Base-by-base conservation (phyloP, 2,888 invertebrate genomes). In the Isoperla grammatica region DNA sequence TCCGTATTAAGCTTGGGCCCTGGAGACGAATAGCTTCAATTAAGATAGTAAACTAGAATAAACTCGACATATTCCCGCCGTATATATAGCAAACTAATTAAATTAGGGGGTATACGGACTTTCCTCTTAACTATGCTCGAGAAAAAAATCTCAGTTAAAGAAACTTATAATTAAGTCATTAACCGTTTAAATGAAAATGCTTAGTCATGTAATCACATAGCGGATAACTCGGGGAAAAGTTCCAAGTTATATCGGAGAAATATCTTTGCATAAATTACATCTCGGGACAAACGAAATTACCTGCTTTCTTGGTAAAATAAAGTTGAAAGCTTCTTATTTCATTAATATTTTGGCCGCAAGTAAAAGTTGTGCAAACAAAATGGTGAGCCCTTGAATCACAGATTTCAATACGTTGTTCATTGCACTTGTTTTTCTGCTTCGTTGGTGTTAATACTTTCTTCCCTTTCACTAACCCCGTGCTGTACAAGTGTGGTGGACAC, bases 141-240 rank as follows among this genome's bases (percentile, higher is more conserved):
- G n/a, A 15, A 49, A 49, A 49, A 49, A 29, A 29, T 49, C 15
- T 29, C 49, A 49, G 49, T 15, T 49, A 22, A 29, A 29, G 29
- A 48, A 49, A 49, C 49, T 49, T 49, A 49, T 49, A 49, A 49
- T 49, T 49, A 49, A 49, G 29, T 20, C n/a, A 49, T 49, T 49
- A 49, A 49, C 29, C 49, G 22, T 22, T 46, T 46, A 19, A 46
- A 46, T 46, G 19, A 46, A 46, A 22, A 22, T 46, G 19, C 46
- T 46, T 46, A 46, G 22, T 46, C 46, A 22, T 17, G 6, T 19
- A 46, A 46, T 46, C 46, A 46, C 46, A 46, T 46, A 17, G 46
- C 22, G 19, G 20, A 46, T 46, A 22, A 22, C 22, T 46, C 19
- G 12, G n/a, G 22, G 46, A 46, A 43, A 46, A 46, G 20, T 46